phyloP scores from a whole-genome alignment of 1,140 invertebrate species.

The Dendroctonus valens region DNA sequence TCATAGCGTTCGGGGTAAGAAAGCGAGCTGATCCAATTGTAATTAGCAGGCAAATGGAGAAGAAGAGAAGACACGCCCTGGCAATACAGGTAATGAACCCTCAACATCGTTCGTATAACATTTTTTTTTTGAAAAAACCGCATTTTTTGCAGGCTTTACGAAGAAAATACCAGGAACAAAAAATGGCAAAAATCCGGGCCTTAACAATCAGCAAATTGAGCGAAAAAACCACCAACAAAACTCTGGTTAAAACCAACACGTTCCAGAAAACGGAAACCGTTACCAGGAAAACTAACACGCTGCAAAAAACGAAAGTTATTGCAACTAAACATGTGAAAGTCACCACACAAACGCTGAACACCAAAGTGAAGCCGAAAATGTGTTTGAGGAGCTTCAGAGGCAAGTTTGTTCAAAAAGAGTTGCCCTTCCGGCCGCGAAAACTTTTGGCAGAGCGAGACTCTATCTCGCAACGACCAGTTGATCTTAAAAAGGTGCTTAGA shows the following conservation, averaged over 20 bases:
- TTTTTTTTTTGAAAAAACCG: neutral
- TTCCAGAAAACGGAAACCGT: slow-evolving; percentile 45
- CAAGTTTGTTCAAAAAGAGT: slow-evolving; percentile 46
- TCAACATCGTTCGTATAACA: neutral
- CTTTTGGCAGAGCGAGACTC: slow-evolving; percentile 11
- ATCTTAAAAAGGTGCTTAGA: slow-evolving; percentile 17
- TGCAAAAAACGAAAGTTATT: slow-evolving; percentile 45
- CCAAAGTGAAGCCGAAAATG: slow-evolving; percentile 46
- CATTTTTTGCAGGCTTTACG: slow-evolving; percentile 55
- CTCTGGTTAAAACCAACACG: slow-evolving; percentile 43
- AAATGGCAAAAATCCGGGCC: slow-evolving; percentile 57
- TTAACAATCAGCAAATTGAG: slow-evolving; percentile 49
- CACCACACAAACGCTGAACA: slow-evolving; percentile 44
- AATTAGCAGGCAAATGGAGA: slow-evolving; percentile 50
- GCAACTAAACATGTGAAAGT: slow-evolving; percentile 47
- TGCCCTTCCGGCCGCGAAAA: slow-evolving; percentile 39
- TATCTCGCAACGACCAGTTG: slow-evolving; percentile 29
- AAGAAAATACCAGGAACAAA: slow-evolving; percentile 66
- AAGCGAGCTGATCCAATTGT: slow-evolving; percentile 55
- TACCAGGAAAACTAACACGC: slow-evolving; percentile 40
- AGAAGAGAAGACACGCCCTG: slow-evolving; percentile 50
- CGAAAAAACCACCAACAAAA: slow-evolving; percentile 49
- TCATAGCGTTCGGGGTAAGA: slow-evolving; percentile 56
- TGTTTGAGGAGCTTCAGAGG: slow-evolving; percentile 48
- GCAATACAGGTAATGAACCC: slow-evolving; percentile 47